Evolutionary conservation across 1,140 invertebrate species (phyloP).

Genomic region (Dendrolimus punctatus): DNA sequence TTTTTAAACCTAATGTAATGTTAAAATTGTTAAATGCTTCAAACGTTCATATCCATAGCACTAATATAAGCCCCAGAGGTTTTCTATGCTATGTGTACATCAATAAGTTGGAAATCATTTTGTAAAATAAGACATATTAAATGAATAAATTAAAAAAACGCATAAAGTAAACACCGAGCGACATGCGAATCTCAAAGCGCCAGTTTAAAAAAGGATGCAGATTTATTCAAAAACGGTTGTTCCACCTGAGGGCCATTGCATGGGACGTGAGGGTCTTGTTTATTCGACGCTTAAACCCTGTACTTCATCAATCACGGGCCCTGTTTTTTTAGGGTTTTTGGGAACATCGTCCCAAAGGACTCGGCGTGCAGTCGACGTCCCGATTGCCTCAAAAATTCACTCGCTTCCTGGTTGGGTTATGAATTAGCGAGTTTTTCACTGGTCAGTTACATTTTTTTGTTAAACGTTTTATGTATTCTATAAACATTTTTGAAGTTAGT

Average conservation of each 20-base stretch:
- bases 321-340: slow-evolving; percentile 48
- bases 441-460: slow-evolving; percentile 11
- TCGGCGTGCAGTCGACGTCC: slow-evolving; percentile 30
- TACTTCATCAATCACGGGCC: slow-evolving; percentile 56
- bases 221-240: slow-evolving; percentile 34
- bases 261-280: slow-evolving; percentile 41
- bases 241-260: slow-evolving; percentile 42
- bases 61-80: too few species aligned
- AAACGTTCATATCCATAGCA: too few species aligned
- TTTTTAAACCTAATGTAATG: too few species aligned
- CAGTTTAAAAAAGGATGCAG: slow-evolving; percentile 4
- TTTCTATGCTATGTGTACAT: too few species aligned
- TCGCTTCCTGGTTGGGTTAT: slow-evolving; percentile 27
- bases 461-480: slow-evolving; percentile 17
- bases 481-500: not conserved
- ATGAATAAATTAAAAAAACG: too few species aligned
- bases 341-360: slow-evolving; percentile 25
- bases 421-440: slow-evolving; percentile 21
- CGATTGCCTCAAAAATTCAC: slow-evolving; percentile 33
- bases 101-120: too few species aligned
- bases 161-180: not conserved
- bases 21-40: too few species aligned
- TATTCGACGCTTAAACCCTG: slow-evolving; percentile 39
- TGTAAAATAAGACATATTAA: too few species aligned
- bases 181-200: not conserved